A percentile compares a stretch with the other conserved stretches of the same genome.
Conservation (phyloP, 2,113 vertebrate genomes). For the Pagrus major region DNA sequence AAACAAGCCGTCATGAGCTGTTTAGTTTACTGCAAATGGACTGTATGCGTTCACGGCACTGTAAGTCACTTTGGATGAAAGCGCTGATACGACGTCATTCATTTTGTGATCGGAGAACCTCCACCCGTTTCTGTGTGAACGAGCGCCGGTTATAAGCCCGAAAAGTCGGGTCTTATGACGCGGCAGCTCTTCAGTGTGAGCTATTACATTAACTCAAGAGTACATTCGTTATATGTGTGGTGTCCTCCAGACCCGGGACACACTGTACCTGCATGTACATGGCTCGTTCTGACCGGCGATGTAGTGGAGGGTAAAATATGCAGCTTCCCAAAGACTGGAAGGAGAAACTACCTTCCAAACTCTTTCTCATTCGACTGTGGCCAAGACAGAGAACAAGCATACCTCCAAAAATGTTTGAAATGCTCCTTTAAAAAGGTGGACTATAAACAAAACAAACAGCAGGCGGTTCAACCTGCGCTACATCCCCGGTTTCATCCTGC, state of each 20-base stretch:
- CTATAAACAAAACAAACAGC: neutral
- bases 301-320: neutral
- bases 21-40: constrained; percentile 44
- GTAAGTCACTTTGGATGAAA: constrained; percentile 57
- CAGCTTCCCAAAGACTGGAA: neutral
- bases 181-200: constrained; percentile 29
- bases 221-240: constrained; percentile 61
- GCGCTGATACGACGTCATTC: constrained; percentile 30
- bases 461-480: neutral
- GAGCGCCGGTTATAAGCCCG: neutral
- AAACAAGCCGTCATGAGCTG: constrained; percentile 7
- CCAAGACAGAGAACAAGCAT: neutral
- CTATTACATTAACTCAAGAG: constrained; percentile 34
- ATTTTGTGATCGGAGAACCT: constrained; percentile 56
- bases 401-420: neutral
- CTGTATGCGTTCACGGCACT: constrained; percentile 36
- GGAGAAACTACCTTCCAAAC: neutral
- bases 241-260: constrained; percentile 24
- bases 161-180: neutral
- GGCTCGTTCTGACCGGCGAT: neutral
- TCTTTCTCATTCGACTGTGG: neutral
- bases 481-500: neutral
- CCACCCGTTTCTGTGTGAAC: constrained; percentile 54
- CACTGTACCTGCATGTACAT: neutral
- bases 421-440: neutral